phyloP scores from a whole-genome alignment of 1,140 invertebrate species.

The Nephila pilipes region DNA sequence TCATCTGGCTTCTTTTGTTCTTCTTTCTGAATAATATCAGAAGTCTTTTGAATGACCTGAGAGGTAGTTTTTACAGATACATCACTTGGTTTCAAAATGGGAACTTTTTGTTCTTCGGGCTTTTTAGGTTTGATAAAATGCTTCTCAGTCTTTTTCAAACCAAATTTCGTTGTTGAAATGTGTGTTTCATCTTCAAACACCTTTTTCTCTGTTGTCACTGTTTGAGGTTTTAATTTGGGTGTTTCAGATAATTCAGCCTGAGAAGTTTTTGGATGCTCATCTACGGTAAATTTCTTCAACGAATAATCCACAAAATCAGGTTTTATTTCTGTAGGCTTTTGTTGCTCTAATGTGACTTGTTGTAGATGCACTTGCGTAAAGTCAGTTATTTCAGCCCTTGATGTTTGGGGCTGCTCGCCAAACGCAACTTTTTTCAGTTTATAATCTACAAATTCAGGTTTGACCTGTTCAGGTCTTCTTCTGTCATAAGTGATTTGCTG shows the following conservation, averaged over 20 bases:
- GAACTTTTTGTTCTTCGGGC: neutral
- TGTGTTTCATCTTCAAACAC: conserved; percentile 6
- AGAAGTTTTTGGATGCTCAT: conserved; percentile 19
- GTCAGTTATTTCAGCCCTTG: neutral
- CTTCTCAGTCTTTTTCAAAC: conserved; percentile 41
- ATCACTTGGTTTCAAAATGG: neutral
- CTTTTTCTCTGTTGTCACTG: neutral
- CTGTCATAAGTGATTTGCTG: conserved; percentile 41
- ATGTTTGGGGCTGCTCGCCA: neutral
- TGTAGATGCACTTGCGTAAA: conserved; percentile 16
- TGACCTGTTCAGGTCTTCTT: conserved; percentile 61
- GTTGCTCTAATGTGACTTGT: conserved; percentile 37
- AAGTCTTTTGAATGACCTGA: neutral
- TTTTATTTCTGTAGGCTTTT: conserved; percentile 53
- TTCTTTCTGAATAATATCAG: neutral
- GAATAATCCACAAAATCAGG: conserved; percentile 68
- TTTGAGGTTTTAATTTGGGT: conserved; percentile 19
- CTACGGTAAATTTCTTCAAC: conserved; percentile 20
- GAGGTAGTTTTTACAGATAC: neutral
- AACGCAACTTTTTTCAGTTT: conserved; percentile 38
- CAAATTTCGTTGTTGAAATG: conserved; percentile 15
- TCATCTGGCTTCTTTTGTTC: neutral
- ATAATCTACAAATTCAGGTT: conserved; percentile 66
- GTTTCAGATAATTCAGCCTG: neutral
- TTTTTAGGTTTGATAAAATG: conserved; percentile 37